Evolutionary conservation across 2,797 vertebrate species (phyloP), one percentile per base, ranked within the genome.

Genomic region (Falco naumanni): DNA sequence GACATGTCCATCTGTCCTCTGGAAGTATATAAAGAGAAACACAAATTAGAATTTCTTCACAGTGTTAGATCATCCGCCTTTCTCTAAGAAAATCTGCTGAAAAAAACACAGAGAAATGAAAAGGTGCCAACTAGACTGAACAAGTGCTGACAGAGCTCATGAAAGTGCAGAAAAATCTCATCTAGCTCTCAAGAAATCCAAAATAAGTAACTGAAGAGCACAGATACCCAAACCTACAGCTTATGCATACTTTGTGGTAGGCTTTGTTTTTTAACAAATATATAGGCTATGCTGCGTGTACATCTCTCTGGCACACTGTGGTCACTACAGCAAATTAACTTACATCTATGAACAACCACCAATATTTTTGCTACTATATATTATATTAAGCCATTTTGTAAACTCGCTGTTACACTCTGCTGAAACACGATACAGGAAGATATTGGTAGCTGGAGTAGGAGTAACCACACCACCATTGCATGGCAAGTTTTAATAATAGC

Each of bases 101-200:
- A 96, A 96, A 95, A 93, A 89, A 13, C 20, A 79, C 12, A 90
- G n/a, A 94, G 59, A 95, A 94, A 93, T 76, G 80, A 95, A 90
- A 84, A 96, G 89, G 95, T 96, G 96, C 95, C 95, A 97, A 96
- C 91, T 96, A 96, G 94, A 95, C 91, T 93, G 95, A 96, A 91
- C 93, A 96, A 97, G 94, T 96, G 96, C 96, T 97, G 96, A 96
- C 96, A 96, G 96, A 97, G 91, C 96, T 97, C 95, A 93, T 78
- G 79, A 33, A 96, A 96, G 96, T 95, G 94, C 92, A 94, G 89
- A 96, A 95, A 96, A 96, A 92, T 86, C 76, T 88, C 87, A 94
- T 92, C 87, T 81, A 93, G 75, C 84, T 96, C 89, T 96, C 75
- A 84, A 95, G 76, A 96, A 91, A 93, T 54, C 84, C 94, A 91